Conservation (phyloP, 2,888 invertebrate species). For the Nomada flava region DNA sequence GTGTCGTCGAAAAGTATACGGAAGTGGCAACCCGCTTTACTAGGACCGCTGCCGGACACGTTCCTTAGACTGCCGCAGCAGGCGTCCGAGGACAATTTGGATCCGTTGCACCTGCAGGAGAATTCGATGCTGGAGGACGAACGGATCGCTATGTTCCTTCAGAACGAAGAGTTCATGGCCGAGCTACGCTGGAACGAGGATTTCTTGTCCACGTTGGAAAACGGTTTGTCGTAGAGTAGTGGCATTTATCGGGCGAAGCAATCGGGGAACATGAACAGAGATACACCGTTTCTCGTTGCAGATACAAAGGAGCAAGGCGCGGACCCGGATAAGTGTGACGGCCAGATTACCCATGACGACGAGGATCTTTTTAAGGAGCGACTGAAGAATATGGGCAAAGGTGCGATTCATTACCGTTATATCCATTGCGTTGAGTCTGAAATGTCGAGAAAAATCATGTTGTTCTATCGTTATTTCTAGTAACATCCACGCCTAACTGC, state of each 20-base stretch:
- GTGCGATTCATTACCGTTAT: slow-evolving; percentile 81
- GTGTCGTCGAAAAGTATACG: slow-evolving; percentile 75
- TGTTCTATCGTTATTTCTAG: too few species aligned
- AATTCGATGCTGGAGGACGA: slow-evolving; percentile 92
- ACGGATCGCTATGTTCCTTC: slow-evolving; percentile 93
- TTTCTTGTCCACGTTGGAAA: slow-evolving; percentile 93
- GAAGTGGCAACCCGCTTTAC: slow-evolving; percentile 92
- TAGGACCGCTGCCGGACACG: slow-evolving; percentile 91
- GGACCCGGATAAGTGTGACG: slow-evolving; percentile 72
- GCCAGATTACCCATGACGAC: slow-evolving; percentile 85
- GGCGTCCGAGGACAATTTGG: slow-evolving; percentile 69
- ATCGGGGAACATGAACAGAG: neutral
- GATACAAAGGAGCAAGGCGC: slow-evolving; percentile 80
- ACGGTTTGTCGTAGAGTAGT: slow-evolving; percentile 85
- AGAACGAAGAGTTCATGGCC: slow-evolving; percentile 96
- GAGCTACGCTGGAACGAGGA: slow-evolving; percentile 94
- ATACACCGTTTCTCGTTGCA: slow-evolving; percentile 49
- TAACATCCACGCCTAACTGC: too few species aligned
- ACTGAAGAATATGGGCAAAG: slow-evolving; percentile 92
- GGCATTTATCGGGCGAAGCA: neutral
- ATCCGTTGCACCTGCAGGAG: slow-evolving; percentile 73
- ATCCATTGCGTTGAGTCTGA: neutral
- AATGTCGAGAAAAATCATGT: too few species aligned
- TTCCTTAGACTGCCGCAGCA: slow-evolving; percentile 89
- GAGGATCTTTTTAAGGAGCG: slow-evolving; percentile 91